Evolutionary conservation across 2,113 vertebrate species (phyloP).

Genomic region (Psilopsiagon aymara): DNA sequence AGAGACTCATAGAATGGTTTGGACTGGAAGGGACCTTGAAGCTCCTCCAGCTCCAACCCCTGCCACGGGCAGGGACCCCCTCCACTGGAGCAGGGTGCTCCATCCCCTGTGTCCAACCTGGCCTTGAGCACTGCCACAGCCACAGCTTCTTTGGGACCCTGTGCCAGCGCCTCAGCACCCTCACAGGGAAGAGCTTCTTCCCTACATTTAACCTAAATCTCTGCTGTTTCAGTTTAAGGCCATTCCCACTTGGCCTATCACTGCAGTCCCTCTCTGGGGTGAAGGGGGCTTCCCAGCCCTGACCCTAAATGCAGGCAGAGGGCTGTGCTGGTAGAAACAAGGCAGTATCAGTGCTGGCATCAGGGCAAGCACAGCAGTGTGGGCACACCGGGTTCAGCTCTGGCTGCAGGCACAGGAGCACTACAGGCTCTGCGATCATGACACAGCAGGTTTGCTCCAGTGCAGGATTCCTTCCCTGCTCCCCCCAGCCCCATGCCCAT

Average conservation of each 20-base stretch:
- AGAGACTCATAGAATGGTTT: neutral
- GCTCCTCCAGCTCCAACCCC: accelerated
- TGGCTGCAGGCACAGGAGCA: neutral
- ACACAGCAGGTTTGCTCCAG: neutral
- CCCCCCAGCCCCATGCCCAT: neutral
- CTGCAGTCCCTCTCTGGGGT: neutral
- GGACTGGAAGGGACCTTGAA: neutral
- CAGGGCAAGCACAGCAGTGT: neutral
- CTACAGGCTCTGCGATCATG: accelerated
- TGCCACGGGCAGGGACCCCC: neutral
- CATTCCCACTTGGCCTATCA: neutral
- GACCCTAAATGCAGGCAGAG: neutral
- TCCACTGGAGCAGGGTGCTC: neutral
- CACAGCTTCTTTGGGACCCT: neutral
- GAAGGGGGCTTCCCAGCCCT: accelerated
- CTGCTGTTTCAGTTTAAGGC: neutral
- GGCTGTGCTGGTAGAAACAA: neutral
- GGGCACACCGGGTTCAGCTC: neutral
- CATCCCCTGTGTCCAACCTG: neutral
- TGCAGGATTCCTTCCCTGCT: neutral
- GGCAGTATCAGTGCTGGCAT: neutral
- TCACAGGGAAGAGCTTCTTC: neutral
- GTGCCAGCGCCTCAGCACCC: neutral
- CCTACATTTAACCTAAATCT: neutral
- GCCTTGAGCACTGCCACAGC: too few species aligned